phyloP scores from a whole-genome alignment of 1,140 invertebrate genomes.

The Teleopsis dalmanni region DNA sequence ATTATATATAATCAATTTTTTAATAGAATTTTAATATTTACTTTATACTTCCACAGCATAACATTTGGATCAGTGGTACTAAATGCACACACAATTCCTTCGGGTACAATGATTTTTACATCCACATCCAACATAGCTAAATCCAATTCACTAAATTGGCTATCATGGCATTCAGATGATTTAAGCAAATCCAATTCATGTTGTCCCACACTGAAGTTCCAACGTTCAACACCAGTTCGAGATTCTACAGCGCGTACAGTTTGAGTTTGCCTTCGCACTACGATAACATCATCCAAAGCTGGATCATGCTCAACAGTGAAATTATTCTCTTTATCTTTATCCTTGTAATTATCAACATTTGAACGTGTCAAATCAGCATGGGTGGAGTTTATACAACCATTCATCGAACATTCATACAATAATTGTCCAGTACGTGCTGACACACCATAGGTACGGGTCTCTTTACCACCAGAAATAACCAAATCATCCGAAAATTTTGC shows the following conservation, averaged over 20 bases:
- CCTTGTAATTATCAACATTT: constrained; percentile 9
- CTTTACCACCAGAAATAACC: constrained; percentile 72
- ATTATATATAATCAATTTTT: not conserved
- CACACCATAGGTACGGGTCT: constrained; percentile 63
- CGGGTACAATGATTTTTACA: constrained; percentile 62
- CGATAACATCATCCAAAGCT: constrained; percentile 58
- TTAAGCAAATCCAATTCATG: constrained; percentile 64
- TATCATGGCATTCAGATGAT: constrained; percentile 48
- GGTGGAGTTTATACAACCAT: constrained; percentile 60
- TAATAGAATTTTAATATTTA: constrained; percentile 26
- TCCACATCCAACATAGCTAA: constrained; percentile 48
- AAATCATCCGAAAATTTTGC: constrained; percentile 78
- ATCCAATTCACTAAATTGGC: constrained; percentile 35
- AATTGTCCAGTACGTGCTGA: constrained; percentile 66
- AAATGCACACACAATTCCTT: constrained; percentile 63
- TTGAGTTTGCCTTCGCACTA: constrained; percentile 73
- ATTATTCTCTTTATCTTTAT: constrained; percentile 7
- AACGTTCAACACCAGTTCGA: constrained; percentile 74
- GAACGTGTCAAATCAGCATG: constrained; percentile 27
- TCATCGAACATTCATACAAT: constrained; percentile 68
- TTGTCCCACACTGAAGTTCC: constrained; percentile 92
- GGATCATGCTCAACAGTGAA: constrained; percentile 32
- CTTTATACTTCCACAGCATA: constrained; percentile 65
- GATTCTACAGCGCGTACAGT: constrained; percentile 82
- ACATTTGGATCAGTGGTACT: constrained; percentile 49